A percentile compares a stretch with the other conserved stretches of the same genome.
Evolutionary conservation across 2,888 invertebrate species (phyloP).

Genomic region (Caenorhabditis sinica): DNA sequence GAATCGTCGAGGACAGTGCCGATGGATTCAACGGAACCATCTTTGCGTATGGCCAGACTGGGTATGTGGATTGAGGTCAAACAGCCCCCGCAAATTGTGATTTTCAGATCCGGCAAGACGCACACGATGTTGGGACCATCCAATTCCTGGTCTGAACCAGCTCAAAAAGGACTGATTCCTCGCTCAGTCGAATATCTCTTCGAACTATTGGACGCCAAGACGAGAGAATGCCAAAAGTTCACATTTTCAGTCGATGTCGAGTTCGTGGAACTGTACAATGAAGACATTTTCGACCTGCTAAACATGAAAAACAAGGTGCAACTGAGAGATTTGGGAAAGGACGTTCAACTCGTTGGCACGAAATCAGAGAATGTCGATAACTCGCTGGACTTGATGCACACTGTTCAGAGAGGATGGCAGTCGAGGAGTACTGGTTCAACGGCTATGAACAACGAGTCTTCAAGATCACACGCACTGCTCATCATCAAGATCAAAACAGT

Average conservation of each 20-base stretch:
- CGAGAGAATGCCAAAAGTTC: conserved; percentile 84
- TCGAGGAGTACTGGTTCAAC: conserved; percentile 84
- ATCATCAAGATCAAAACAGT: conserved; percentile 83
- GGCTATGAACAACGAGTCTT: conserved; percentile 85
- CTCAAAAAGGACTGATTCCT: conserved; percentile 84
- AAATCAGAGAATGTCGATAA: conserved; percentile 36
- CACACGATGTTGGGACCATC: conserved; percentile 85
- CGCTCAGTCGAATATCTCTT: conserved; percentile 84
- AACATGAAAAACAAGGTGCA: conserved; percentile 70
- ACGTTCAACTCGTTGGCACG: conserved; percentile 39
- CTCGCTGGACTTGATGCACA: conserved; percentile 54
- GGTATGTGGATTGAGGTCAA: conserved; percentile 1
- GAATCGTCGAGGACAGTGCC: conserved; percentile 84
- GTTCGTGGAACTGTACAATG: conserved; percentile 85
- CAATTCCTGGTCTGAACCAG: conserved; percentile 78
- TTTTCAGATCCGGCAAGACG: conserved; percentile 84
- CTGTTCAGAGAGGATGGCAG: conserved; percentile 82
- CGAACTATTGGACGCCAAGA: conserved; percentile 81
- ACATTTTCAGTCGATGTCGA: conserved; percentile 84
- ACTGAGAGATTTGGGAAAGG: conserved; percentile 56
- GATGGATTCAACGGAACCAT: conserved; percentile 85
- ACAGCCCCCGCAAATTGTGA: too few relatives aligned
- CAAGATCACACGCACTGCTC: conserved; percentile 85
- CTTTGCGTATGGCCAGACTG: conserved; percentile 85
- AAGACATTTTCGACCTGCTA: conserved; percentile 84